Base-by-base conservation (phyloP, 2,797 vertebrate genomes). In the Spinus pinus region DNA sequence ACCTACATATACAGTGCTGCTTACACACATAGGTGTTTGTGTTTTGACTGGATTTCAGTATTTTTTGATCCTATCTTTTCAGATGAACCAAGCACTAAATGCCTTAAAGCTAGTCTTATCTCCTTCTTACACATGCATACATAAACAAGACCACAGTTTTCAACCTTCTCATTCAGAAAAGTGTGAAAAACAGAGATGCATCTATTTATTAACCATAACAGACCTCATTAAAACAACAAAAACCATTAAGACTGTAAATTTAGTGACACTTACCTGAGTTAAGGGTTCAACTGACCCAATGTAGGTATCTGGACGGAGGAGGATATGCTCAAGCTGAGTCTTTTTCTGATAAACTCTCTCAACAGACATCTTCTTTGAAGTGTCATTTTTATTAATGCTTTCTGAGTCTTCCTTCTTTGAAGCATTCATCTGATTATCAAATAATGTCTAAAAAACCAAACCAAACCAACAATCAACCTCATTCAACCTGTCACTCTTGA, bases 321-420 rank as follows among this genome's bases (percentile, higher is more conserved):
- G 99, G 88, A 99, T 99, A 96, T 99, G 99, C 96, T 99, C 99
- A 31, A 99, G 98, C 70, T 99, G 99, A 57, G 99, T 99, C 98
- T 99, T 99, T 97, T 99, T 99, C 98, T 99, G 99, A 97, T 99
- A 99, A 27, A 99, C 99, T 92, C 99, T 98, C 96, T 99, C 99
- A 92, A 99, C 99, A 58, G 99, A 99, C 98, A 99, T 91, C 97
- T 99, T 99, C 97, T 99, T 99, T 93, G 99, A 98, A 94, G 97
- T 86, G n/a, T 98, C 98, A 97, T 99, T 99, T 98, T 98, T 99
- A 82, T 96, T 95, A 47, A 98, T 96, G 39, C 95, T 98, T 81
- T 99, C 99, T 10, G 98, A 97, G 74, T 99, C 99, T 97, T 99
- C 99, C 97, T 99, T 99, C 97, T 98, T 98, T 91, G 97, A 94